Percentiles rank a stretch among this genome's conserved stretches.
Conservation (phyloP, 1,140 invertebrate genomes). For the Xylocopa sonorina region DNA sequence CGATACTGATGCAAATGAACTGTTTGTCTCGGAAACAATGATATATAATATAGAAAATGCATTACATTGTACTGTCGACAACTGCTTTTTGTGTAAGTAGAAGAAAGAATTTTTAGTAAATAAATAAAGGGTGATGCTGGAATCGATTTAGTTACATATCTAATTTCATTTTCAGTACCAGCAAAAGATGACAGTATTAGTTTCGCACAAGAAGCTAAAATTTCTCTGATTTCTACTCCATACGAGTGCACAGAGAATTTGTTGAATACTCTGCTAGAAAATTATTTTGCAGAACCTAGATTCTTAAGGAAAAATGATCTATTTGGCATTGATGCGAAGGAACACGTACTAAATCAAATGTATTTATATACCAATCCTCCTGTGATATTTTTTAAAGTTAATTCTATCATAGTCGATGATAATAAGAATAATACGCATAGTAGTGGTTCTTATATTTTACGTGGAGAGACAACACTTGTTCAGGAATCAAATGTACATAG, state of each 20-base stretch:
- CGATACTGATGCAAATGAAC: slow-evolving; percentile 69
- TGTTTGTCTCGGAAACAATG: slow-evolving; percentile 82
- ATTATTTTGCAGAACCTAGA: slow-evolving; percentile 83
- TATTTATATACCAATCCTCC: slow-evolving; percentile 73
- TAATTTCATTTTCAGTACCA: slow-evolving; percentile 68
- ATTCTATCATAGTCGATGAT: slow-evolving; percentile 69
- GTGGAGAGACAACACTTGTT: slow-evolving; percentile 80
- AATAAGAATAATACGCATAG: slow-evolving; percentile 59
- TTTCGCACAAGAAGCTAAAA: slow-evolving; percentile 81
- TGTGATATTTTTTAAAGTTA: slow-evolving; percentile 81
- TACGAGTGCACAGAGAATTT: slow-evolving; percentile 79
- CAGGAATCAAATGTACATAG: slow-evolving; percentile 79
- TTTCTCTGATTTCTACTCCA: slow-evolving; percentile 81
- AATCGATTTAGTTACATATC: no score
- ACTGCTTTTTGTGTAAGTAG: slow-evolving; percentile 72
- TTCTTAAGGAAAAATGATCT: slow-evolving; percentile 82
- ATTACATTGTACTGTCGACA: slow-evolving; percentile 41
- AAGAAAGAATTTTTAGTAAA: neutral
- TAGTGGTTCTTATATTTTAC: slow-evolving; percentile 76
- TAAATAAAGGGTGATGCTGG: neutral
- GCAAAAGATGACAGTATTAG: slow-evolving; percentile 63
- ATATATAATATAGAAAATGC: slow-evolving; percentile 80
- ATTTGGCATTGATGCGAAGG: slow-evolving; percentile 81
- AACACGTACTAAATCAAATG: slow-evolving; percentile 79
- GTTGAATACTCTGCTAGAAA: slow-evolving; percentile 79